Base-by-base conservation (phyloP, 2,797 vertebrate genomes). In the Leucoraja ocellata region DNA sequence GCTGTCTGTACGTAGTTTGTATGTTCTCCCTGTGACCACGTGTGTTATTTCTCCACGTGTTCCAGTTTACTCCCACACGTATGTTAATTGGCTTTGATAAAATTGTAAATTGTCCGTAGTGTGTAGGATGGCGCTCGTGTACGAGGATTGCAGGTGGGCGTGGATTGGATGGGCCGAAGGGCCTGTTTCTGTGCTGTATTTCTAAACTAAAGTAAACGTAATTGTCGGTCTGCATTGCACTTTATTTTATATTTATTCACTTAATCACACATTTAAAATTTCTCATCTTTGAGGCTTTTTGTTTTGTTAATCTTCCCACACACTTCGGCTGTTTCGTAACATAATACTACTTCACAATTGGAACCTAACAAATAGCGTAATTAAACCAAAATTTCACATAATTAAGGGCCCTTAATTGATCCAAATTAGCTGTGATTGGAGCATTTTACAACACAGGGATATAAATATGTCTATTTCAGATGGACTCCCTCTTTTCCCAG, bases 321-420 rank as follows among this genome's bases (percentile, higher is more conserved):
- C 90, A 91, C 36, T 74, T 91, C 74, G 28, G 65, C 32, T 46
- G 65, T 91, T 91, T 73, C 74, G 68, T 74, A 73, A 91, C 68
- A 74, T 46, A 46, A 25, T 91, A 91, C 39, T 54, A 73, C 25
- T 7, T 74, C 39, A 54, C 36, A 91, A 46, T 74, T 91, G 71
- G 23, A 74, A 46, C 28, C 74, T 25, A 91, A 91, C 90, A 88
- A 88, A 61, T 61, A 88, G 84, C 61, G 28, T 91, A 91, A 91
- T 91, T 91, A 91, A 91, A 91, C 32, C 25, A 73, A 91, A 74
- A 74, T 91, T 46, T 73, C 65, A 74, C 71, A 74, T 91, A 74
- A 91, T 91, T 91, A 91, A 91, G 32, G 21, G 13, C 36, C 90
- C 10, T 74, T 73, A 91, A 91, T 91, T 91, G 90, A 91, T 46